phyloP scores from a whole-genome alignment of 2,888 invertebrate genomes.

The Mesodorylaimus sp. region DNA sequence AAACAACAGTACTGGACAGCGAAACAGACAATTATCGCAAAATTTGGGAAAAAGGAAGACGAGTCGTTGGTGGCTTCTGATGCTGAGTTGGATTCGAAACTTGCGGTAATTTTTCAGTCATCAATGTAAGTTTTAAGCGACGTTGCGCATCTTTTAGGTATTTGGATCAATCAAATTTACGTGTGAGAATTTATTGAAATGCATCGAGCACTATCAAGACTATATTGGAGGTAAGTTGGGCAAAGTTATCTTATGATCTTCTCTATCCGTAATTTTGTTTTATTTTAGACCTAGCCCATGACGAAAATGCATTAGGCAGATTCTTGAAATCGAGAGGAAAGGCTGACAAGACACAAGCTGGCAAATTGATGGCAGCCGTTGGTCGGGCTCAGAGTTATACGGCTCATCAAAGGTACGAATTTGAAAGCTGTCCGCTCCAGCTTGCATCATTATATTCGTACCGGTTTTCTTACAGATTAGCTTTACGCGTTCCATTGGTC shows the following conservation, averaged over 20 bases:
- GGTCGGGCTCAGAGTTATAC: conserved; percentile 73
- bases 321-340: conserved; percentile 84
- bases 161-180: conserved; percentile 31
- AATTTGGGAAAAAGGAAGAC: conserved; percentile 88
- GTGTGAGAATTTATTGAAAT: conserved; percentile 32
- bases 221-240: conserved; percentile 51
- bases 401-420: conserved; percentile 56
- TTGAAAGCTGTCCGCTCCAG: background rate
- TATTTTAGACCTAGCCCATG: conserved; percentile 61
- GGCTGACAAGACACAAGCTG: conserved; percentile 60
- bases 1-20: conserved; percentile 97
- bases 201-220: conserved; percentile 49
- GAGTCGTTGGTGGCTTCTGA: conserved; percentile 89
- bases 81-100: conserved; percentile 83
- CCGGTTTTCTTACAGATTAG: conserved; percentile 23
- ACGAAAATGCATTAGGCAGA: conserved; percentile 79
- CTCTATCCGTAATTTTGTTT: conserved; percentile 3
- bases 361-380: conserved; percentile 57
- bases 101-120: conserved; percentile 42
- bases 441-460: background rate
- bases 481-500: conserved; percentile 61
- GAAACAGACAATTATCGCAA: conserved; percentile 76
- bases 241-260: background rate
- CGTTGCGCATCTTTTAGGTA: background rate
- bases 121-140: background rate